These are phyloP conservation scores for Leptodirus hochenwartii DNA, from an alignment of 2,888 invertebrate species.

Conservation along the genomic window DNA sequence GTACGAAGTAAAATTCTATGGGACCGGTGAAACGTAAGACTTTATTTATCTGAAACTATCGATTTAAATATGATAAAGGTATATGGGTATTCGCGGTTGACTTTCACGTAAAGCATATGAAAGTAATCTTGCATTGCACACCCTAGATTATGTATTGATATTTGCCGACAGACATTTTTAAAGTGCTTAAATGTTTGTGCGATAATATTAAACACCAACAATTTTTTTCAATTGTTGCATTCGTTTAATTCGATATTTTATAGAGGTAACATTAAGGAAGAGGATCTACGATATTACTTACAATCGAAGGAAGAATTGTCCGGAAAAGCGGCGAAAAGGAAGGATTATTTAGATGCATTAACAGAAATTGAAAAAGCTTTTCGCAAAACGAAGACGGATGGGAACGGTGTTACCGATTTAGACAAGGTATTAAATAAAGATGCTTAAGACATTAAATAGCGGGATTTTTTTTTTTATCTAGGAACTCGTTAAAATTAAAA, in stretches of 20 bases:
- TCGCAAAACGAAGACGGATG: slow-evolving; percentile 20
- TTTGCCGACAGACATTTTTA: slow-evolving; percentile 30
- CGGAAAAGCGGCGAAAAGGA: slow-evolving; percentile 56
- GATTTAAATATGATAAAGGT: slow-evolving; percentile 7
- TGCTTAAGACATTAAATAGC: not conserved
- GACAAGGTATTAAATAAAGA: not conserved
- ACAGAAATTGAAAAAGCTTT: slow-evolving; percentile 72
- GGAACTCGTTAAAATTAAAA: slow-evolving; percentile 4
- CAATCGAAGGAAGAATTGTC: slow-evolving; percentile 65
- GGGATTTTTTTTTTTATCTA: too few relatives aligned
- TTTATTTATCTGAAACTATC: slow-evolving; percentile 4
- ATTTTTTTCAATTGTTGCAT: slow-evolving; percentile 4
- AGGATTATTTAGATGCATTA: slow-evolving; percentile 75
- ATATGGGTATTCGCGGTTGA: slow-evolving; percentile 5
- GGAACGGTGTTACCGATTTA: slow-evolving; percentile 13
- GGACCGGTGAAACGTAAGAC: slow-evolving; percentile 83
- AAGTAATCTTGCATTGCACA: slow-evolving; percentile 9
- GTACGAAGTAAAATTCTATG: slow-evolving; percentile 82
- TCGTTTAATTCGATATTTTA: slow-evolving; percentile 8
- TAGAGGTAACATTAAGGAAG: slow-evolving; percentile 58
- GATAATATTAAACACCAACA: slow-evolving; percentile 29
- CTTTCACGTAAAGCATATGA: not conserved
- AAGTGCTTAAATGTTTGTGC: slow-evolving; percentile 28
- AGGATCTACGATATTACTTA: slow-evolving; percentile 70
- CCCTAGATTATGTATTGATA: slow-evolving; percentile 24